Base-by-base conservation (phyloP, 2,113 vertebrate genomes). In the Nyctibius bracteatus region DNA sequence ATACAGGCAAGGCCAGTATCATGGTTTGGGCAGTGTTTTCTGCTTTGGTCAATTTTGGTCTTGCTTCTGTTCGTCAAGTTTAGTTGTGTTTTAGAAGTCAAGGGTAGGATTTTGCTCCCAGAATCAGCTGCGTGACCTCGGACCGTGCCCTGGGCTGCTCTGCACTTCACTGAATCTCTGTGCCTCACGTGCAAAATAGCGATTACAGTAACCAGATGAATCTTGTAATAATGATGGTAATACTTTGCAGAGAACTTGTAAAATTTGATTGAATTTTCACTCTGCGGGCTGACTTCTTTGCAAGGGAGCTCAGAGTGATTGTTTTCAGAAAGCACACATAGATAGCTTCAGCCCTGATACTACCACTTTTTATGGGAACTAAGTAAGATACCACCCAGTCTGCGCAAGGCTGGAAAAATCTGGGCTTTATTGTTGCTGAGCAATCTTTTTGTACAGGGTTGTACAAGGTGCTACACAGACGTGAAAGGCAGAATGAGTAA, bases 401-500 rank as follows among this genome's bases (percentile, higher is more conserved):
- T 81, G 59, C 87, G 43, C 51, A 83, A 43, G 59, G 13, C 92
- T 88, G 79, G 51, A 90, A 95, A 94, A 90, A 80, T 81, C 63
- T 90, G 72, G 87, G 72, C 75, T 93, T 93, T 94, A 55, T 84
- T 88, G 47, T 94, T 94, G 72, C 85, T 93, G 77, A 63, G 68
- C 86, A 92, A 11, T 93, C 81, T 94, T 89, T 91, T 87, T 84
- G 88, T 95, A 79, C 73, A 75, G 86, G 54, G 52, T 61, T 89
- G 86, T 74, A 84, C 73, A 92, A 94, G 77, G 83, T 87, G 86
- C 84, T 94, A 81, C 78, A 72, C 73, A 79, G 78, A 68, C 10
- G 6, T 91, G 84, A 94, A 94, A 92, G 83, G 74, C 83, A 91
- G 77, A 46, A 85, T 93, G 88, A 95, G 73, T 95, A 94, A 89